Conservation (phyloP, 1,140 invertebrate genomes). For the Microplitis mediator region DNA sequence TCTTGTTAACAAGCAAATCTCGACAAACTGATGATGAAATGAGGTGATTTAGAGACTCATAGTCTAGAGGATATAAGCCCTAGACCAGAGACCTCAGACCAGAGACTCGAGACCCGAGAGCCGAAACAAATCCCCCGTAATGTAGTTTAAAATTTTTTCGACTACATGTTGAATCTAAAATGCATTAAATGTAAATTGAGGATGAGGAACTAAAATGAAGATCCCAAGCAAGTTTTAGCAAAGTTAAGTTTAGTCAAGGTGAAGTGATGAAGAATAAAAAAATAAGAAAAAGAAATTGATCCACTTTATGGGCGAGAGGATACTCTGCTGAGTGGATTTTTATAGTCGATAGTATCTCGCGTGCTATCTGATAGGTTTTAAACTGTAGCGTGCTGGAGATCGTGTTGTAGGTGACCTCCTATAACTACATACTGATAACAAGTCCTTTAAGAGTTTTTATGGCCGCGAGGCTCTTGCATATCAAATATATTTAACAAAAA, state of each 20-base stretch:
- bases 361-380: conserved; percentile 30
- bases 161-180: no score
- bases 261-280: no score
- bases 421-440: conserved; percentile 25
- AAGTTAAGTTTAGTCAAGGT: not conserved
- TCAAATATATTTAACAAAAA: not conserved
- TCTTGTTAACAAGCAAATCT: conserved; percentile 32
- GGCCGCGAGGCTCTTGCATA: not conserved
- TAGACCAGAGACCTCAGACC: not conserved
- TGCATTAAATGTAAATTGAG: no score
- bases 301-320: not conserved
- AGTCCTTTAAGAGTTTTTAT: conserved; percentile 22
- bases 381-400: conserved; percentile 15
- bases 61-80: not conserved
- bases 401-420: conserved; percentile 18
- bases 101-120: not conserved
- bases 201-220: not conserved
- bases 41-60: conserved; percentile 14
- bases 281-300: no score
- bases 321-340: conserved; percentile 16
- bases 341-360: conserved; percentile 7
- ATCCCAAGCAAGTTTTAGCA: not conserved
- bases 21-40: conserved; percentile 9
- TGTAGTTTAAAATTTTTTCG: no score
- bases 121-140: no score